Evolutionary conservation across 2,888 invertebrate genomes (phyloP).

Genomic region (Papilio demoleus): DNA sequence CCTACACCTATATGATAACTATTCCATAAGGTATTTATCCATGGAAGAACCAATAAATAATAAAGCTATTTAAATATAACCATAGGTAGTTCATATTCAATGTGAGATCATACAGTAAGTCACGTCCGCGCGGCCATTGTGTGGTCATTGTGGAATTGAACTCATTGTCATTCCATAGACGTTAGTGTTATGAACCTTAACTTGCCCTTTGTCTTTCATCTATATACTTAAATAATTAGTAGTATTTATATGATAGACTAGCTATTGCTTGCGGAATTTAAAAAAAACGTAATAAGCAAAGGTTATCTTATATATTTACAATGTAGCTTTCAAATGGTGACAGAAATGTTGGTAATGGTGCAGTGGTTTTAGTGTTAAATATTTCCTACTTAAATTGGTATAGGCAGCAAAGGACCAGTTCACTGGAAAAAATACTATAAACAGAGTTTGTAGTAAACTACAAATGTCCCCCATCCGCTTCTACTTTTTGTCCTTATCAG

Average conservation of each 20-base stretch:
- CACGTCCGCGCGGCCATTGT: conserved; percentile 41
- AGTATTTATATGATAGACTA: too few species aligned
- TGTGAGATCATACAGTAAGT: conserved; percentile 35
- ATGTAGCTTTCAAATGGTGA: too few species aligned
- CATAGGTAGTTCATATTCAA: conserved; percentile 28
- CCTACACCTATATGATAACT: neutral
- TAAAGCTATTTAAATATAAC: conserved; percentile 16
- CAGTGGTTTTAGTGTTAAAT: too few species aligned
- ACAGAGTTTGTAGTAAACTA: neutral
- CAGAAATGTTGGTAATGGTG: too few species aligned
- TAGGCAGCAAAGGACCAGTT: neutral
- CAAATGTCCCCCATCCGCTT: too few species aligned
- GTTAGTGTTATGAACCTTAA: conserved; percentile 32
- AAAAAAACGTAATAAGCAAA: too few species aligned
- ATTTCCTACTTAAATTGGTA: too few species aligned
- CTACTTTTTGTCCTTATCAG: too few species aligned
- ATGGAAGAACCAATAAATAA: neutral
- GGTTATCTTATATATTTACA: too few species aligned
- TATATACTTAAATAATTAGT: neutral
- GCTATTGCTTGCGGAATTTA: too few species aligned
- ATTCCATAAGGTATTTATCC: neutral
- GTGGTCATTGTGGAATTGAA: conserved; percentile 32
- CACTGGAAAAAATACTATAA: neutral
- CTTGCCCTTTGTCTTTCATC: conserved; percentile 17
- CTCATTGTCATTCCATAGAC: conserved; percentile 37